Percentiles rank a stretch among this genome's conserved stretches.
These are phyloP conservation scores for Nasua narica DNA, from an alignment of 2,797 vertebrate species.

Conservation along the genomic window DNA sequence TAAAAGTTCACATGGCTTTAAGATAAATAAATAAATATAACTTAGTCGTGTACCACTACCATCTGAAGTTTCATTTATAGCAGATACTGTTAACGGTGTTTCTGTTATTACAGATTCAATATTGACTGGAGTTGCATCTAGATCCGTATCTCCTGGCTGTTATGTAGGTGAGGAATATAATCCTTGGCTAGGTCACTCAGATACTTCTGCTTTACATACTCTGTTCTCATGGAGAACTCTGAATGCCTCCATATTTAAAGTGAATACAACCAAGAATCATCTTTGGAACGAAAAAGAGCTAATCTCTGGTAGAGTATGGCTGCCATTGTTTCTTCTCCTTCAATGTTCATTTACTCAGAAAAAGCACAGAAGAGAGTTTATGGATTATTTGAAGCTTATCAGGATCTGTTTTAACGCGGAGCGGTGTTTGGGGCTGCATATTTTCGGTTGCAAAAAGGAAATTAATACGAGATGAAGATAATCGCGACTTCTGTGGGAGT, in stretches of 20 bases:
- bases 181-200: neutral
- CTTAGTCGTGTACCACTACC: neutral
- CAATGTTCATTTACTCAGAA: slow-evolving; percentile 31
- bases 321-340: neutral
- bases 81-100: neutral
- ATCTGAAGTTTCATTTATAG: slow-evolving; percentile 15
- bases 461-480: slow-evolving; percentile 46
- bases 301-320: neutral
- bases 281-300: slow-evolving; percentile 18
- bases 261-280: neutral
- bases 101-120: slow-evolving; percentile 37
- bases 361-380: neutral
- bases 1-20: slow-evolving; percentile 11
- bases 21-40: slow-evolving; percentile 9
- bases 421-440: neutral
- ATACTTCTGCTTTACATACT: neutral
- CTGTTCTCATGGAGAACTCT: neutral
- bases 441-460: slow-evolving; percentile 24
- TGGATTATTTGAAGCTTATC: neutral
- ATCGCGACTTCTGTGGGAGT: neutral
- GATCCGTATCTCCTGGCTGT: slow-evolving; percentile 16
- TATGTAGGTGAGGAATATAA: neutral
- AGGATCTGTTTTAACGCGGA: slow-evolving; percentile 30
- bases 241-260: neutral
- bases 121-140: neutral